Evolutionary conservation across 2,888 invertebrate species (phyloP), one percentile per base, ranked within the genome.

Genomic region (Pachycephus smyrnensis): DNA sequence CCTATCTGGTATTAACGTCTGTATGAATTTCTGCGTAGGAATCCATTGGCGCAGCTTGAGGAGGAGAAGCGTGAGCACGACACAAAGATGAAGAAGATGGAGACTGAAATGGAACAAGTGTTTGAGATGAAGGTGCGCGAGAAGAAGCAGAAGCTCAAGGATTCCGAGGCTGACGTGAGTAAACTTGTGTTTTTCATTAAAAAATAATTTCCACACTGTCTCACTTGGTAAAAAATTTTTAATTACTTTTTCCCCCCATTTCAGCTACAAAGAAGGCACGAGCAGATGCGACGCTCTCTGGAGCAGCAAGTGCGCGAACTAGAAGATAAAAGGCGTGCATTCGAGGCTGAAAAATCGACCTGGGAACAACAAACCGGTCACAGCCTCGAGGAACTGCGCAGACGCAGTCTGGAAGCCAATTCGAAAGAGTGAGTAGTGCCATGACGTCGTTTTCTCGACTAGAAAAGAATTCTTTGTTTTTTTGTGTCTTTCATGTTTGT

Each of bases 91-190:
- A 98, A 98, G 93, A 98, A 98, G 92, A 98, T 98, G 98, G 99
- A 99, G 92, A 96, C 96, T 71, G 99, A 99, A 92, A 98, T 99
- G 98, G 99, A 99, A 91, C 98, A 98, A 93, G 99, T 99, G 83
- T 99, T 99, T 92, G 98, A 99, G 92, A 97, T 98, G 96, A 99
- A 99, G 93, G 99, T 97, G 75, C 95, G 96, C 89, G 99, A 99
- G 92, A 98, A 99, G 93, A 97, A 97, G 90, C 97, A 98, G 89
- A 98, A 98, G 92, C 94, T 99, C 86, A 97, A 97, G 92, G 98
- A 99, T 92, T 98, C 98, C 0, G 99, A 99, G 92, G 94, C 95
- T 83, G 98, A 99, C 89, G 95, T 95, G 91, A 93, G 93, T 90
- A 55, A 76, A 35, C 69, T 69, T 32, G 1, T 77, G 12, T 69